Conservation (phyloP, 2,797 vertebrate genomes). For the Phataginus tricuspis region DNA sequence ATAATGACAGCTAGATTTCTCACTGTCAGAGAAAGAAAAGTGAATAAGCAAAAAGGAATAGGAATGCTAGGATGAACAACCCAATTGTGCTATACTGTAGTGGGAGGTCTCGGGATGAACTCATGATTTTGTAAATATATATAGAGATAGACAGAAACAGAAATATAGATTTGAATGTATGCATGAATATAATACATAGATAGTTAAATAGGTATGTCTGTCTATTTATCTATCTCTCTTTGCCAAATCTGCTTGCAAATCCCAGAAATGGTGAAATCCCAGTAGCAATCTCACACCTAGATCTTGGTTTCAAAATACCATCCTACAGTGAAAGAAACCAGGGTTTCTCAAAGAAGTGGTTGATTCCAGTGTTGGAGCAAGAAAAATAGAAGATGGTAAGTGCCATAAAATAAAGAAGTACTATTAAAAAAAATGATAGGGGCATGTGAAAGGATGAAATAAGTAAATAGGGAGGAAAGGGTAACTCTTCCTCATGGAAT, state of each 20-base stretch:
- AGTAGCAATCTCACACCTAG: not conserved
- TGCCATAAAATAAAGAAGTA: not conserved
- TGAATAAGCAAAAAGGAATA: not conserved
- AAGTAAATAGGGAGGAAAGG: not conserved
- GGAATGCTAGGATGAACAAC: not conserved
- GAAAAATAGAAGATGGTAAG: not conserved
- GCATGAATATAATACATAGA: not conserved
- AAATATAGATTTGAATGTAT: not conserved
- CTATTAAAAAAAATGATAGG: not conserved
- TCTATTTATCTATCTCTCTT: not conserved
- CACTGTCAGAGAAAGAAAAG: not conserved
- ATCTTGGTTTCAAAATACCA: not conserved
- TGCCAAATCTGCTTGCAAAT: not conserved
- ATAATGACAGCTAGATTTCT: not conserved
- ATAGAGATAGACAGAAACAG: not conserved
- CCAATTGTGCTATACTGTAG: not conserved
- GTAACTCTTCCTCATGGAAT: not conserved
- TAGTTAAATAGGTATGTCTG: not conserved
- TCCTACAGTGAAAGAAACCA: not conserved
- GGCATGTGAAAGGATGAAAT: not conserved
- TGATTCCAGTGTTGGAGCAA: not conserved
- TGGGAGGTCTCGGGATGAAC: not conserved
- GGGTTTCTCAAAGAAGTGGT: not conserved
- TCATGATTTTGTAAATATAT: not conserved
- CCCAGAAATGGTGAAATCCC: not conserved